Base-by-base conservation (phyloP, 2,797 vertebrate species). In the Columba guinea region DNA sequence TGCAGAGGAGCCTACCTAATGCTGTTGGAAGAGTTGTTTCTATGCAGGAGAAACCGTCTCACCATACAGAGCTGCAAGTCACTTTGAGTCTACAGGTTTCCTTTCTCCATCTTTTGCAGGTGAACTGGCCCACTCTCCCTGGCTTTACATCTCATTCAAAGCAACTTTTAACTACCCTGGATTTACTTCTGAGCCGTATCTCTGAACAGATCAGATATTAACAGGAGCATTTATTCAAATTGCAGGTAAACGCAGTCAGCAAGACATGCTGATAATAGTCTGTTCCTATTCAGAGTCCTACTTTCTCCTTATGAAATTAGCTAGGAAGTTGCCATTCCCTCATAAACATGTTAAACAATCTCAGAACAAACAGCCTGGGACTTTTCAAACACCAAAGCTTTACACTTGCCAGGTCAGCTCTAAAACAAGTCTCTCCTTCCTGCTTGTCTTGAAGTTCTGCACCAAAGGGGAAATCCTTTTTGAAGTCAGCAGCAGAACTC, bases 401-500 rank as follows among this genome's bases (percentile, higher is more conserved):
- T 48, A 62, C 76, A 37, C 75, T 94, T 95, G 95, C 88, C 75
- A 93, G 89, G 90, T 96, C 95, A 96, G 88, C 92, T 95, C 87
- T 89, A 87, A 89, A 89, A 89, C 95, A 94, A 87, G 88, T 89
- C 88, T 96, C 90, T 95, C 88, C 86, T 96, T 95, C 95, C 96
- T 97, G 90, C 96, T 96, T 69, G 75, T 90, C 94, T 85, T 95
- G 96, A 95, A 95, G 90, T 91, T 95, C 94, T 95, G 91, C 94
- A 96, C 94, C 93, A 93, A 92, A 92, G 94, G 90, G 90, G 93
- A 96, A 97, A 95, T 94, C 75, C 75, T 96, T 96, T 94, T 87
- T 96, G 93, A 96, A 95, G 93, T 94, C 90, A 95, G 96, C 86
- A 77, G 77, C 68, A 96, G 75, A 94, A 89, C 32, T 93, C 84